Base-by-base conservation (phyloP, 2,797 vertebrate genomes). In the Hyperoplus immaculatus region DNA sequence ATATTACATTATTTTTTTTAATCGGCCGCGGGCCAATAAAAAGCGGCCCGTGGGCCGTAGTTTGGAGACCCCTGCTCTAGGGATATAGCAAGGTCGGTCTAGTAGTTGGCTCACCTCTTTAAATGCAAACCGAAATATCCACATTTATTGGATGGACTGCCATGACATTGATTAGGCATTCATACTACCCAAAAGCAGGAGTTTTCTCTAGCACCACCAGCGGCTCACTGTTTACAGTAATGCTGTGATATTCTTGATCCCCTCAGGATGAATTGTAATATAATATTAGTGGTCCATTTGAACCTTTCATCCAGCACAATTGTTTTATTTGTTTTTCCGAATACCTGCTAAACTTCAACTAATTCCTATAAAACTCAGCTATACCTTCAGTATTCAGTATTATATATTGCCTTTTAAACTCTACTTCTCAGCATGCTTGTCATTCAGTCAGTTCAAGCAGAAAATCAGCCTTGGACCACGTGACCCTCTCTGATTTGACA, bases 401-500 rank as follows among this genome's bases (percentile, higher is more conserved):
- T 21, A 21, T 21, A 21, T 21, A 21, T 21, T 21, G 21, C 21
- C 21, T 21, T 21, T 21, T 21, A 21, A 1, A 21, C 21, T 21
- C 21, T 21, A 2, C 21, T 21, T 21, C 21, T 50, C 69, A 45
- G 5, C 36, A 49, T 46, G 51, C 45, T 60, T 72, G n/a, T 49
- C 39, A 7, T 43, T 29, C 29, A 42, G 50, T 66, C 36, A 49
- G 6, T 54, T 75, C 42, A 74, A 49, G 68, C 55, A 16, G 47
- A 69, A 69, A 43, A 79, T 61, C 7, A 12, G 29, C 11, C 59
- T 63, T n/a, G 29, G 29, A 29, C 29, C 6, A 45, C 14, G 0
- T 57, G 66, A 21, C 42, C 36, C 29, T 46, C 16, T 74, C 58
- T 67, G 69, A 80, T 49, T 29, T 64, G 21, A 50, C 60, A 83